Base-by-base conservation (phyloP, 2,888 invertebrate genomes). In the Euclidia mi region DNA sequence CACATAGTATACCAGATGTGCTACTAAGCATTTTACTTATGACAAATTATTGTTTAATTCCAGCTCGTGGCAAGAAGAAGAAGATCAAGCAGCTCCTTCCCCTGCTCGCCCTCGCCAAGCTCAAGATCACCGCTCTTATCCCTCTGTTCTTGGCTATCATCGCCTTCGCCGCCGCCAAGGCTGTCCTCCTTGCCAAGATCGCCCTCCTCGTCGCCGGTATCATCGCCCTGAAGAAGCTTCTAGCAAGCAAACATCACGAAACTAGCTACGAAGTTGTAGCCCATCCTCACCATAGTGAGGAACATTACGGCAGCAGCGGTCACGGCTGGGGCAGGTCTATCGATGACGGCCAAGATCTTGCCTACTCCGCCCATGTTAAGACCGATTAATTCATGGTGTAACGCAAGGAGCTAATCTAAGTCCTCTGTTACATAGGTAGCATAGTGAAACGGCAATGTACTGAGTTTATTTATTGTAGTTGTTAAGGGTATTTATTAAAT, bases 111-210 rank as follows among this genome's bases (percentile, higher is more conserved):
- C 94, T 98, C 61, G 95, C 98, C 80, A 97, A 97, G 85, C 89
- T 98, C 82, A 98, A 98, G 95, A 96, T 94, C 71, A 96, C 96
- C 61, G 96, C 97, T 17, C 95, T 98, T 62, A 96, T 97, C 74
- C 98, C 97, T 20, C 92, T 98, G 67, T 96, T 96, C 79, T 95
- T 98, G 51, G 98, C 85, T 42, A 92, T 94, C 81, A 96, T 98
- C 71, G 98, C 97, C 17, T 95, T 98, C 51, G 95, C 97, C 45
- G 97, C 98, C n/a, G 96, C 98, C 92, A 98, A 98, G 93, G 98
- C 98, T 34, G 95, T 98, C 56, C 93, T 98, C 62, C 95, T 98
- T 74, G 97, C 97, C 84, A 98, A 98, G 95, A 95, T 98, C 76
- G 96, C 98, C 0, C 95, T 98, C 32, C 95, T 97, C 40, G 95